Evolutionary conservation across 2,888 invertebrate species (phyloP).

Genomic region (Agriopis marginaria): DNA sequence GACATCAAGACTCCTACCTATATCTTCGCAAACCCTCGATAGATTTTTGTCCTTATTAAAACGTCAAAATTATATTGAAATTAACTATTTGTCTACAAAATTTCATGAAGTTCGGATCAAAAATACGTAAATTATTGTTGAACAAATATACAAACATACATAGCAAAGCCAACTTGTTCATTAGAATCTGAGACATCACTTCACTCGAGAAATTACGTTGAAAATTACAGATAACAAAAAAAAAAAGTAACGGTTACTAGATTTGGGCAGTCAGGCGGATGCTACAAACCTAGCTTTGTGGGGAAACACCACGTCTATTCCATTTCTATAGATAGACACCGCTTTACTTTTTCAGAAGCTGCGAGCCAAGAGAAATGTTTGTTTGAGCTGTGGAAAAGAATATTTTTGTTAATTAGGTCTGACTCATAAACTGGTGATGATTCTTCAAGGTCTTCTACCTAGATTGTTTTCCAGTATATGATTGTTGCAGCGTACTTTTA

Average conservation of each 20-base stretch:
- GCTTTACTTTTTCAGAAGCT: conserved; percentile 20
- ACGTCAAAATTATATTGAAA: too few species aligned
- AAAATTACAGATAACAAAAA: too few species aligned
- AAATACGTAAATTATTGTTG: too few species aligned
- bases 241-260: not conserved
- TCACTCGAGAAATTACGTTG: too few species aligned
- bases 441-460: conserved; percentile 11
- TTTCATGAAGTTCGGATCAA: too few species aligned
- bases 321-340: conserved; percentile 35
- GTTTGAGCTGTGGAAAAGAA: conserved; percentile 16
- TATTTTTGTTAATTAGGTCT: conserved; percentile 31
- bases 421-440: conserved; percentile 25
- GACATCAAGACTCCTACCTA: too few species aligned
- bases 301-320: conserved; percentile 30
- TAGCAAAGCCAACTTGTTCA: too few species aligned
- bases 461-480: not conserved
- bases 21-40: too few species aligned
- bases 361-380: conserved; percentile 40
- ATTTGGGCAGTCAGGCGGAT: not conserved
- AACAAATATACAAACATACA: too few species aligned
- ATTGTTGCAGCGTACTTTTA: not conserved
- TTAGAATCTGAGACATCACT: too few species aligned
- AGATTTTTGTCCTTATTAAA: too few species aligned
- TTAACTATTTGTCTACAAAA: too few species aligned
- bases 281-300: conserved; percentile 10